Base-by-base conservation (phyloP, 37 sponge, comb jelly and placozoan species). In the Haliclona indistincta region DNA sequence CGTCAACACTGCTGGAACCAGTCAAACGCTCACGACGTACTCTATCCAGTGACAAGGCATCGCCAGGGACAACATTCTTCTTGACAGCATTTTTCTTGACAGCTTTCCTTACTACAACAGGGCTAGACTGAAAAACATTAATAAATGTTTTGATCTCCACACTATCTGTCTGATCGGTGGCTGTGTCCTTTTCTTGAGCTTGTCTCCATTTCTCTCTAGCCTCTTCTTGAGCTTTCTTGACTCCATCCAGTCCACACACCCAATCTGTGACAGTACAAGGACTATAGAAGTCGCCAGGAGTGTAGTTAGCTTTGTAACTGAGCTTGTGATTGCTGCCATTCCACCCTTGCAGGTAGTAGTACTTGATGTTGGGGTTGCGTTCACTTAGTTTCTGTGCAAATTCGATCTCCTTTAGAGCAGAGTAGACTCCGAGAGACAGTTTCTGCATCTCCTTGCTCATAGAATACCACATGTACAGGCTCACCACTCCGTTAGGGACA, bases 341-440 rank as follows among this genome's bases (percentile, higher is more conserved):
- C 89, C 89, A 96, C 38, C 90, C 93, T 35, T 92, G 93, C 25
- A 96, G 74, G 70, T 96, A 96, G 74, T 96, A 96, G 56, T 92
- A 82, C 69, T 85, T 29, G 56, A 89, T 82, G 22, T 76, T 33
- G 2, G 93, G 84, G 49, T 89, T 82, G 4, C 36, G 40, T 45
- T 79, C 41, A 41, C 77, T 78, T 11, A 85, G 67, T 17, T 79
- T 11, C 64, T 58, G 75, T 19, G 89, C 89, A 38, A 76, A 70
- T 34, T 92, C 90, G 23, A 96, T 92, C 67, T 96, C 96, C 60
- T 85, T 96, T 56, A 96, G 74, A 79, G 93, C 86, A 38, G 90
- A 89, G 61, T 86, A 96, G 52, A 96, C 93, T 6, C 96, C 96
- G 83, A 96, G 78, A 13, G 96, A 96, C 36, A 71, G 67, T 84